Percentiles rank a stretch among this genome's conserved stretches.
Evolutionary conservation across 2,113 vertebrate species (phyloP).

Genomic region (Syngnathus typhle): DNA sequence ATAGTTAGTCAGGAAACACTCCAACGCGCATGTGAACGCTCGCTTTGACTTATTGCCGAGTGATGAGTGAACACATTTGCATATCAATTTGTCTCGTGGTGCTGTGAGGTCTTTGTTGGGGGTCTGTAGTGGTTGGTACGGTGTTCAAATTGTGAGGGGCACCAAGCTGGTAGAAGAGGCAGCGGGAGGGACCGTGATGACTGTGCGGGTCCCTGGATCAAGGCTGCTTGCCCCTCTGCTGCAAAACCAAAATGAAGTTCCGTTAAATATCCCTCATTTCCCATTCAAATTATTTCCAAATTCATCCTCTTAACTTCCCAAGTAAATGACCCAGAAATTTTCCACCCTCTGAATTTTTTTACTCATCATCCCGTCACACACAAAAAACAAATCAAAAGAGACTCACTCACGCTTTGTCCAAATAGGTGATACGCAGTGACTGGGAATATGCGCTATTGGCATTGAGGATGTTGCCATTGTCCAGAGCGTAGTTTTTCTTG

Average conservation of each 20-base stretch:
- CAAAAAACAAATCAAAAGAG: background rate
- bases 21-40: background rate
- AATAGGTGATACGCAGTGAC: slow-evolving; percentile 82
- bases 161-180: slow-evolving; percentile 79
- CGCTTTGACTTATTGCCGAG: background rate
- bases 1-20: slow-evolving; percentile 3
- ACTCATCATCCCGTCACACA: background rate
- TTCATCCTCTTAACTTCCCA: no score
- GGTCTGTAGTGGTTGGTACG: background rate
- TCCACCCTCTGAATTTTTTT: no score
- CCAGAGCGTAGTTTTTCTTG: slow-evolving; percentile 80
- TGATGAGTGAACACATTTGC: background rate
- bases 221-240: slow-evolving; percentile 81
- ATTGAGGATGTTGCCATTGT: slow-evolving; percentile 75
- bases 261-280: no score
- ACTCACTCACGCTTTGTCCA: slow-evolving; percentile 94
- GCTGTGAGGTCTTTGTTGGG: background rate
- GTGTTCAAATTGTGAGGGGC: slow-evolving; percentile 80
- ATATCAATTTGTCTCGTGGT: background rate
- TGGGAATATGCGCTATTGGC: slow-evolving; percentile 81
- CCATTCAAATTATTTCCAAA: no score
- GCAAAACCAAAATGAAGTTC: slow-evolving; percentile 13
- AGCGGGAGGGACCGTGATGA: slow-evolving; percentile 73
- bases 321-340: no score
- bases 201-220: slow-evolving; percentile 73